Evolutionary conservation across 2,113 vertebrate genomes (phyloP).

Genomic region (Myiagra hebetior): DNA sequence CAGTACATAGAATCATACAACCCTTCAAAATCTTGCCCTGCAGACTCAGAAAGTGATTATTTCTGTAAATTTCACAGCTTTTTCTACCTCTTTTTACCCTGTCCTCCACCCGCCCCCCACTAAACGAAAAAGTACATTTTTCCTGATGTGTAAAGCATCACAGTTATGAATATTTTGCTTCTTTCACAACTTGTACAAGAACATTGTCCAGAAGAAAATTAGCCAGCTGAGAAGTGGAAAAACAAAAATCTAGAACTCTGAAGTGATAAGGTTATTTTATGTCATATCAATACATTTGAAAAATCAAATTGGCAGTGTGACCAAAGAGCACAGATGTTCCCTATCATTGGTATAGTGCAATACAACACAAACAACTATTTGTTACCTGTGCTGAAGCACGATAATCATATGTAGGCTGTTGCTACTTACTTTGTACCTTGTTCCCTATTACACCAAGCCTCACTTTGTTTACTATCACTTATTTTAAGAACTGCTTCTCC

Average conservation of each 20-base stretch:
- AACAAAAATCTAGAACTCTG: neutral
- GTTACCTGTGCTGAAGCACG: neutral
- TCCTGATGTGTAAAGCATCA: neutral
- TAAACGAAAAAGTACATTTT: neutral
- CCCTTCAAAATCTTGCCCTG: neutral
- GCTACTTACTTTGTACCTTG: neutral
- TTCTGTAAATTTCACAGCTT: neutral
- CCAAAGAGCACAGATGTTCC: neutral
- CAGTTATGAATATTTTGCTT: neutral
- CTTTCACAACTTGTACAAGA: neutral
- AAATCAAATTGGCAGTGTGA: neutral
- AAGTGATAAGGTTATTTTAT: neutral
- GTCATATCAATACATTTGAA: neutral
- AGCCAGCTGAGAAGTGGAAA: neutral
- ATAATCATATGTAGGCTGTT: neutral
- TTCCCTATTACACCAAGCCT: neutral
- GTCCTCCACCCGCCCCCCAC: rapidly evolving
- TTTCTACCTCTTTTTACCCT: neutral
- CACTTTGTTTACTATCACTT: neutral
- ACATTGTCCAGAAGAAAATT: neutral
- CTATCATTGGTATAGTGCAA: neutral
- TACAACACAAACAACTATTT: neutral
- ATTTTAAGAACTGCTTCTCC: neutral
- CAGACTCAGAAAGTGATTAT: neutral
- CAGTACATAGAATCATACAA: neutral